Conservation (phyloP, 2,888 invertebrate genomes). For the Eumerus sabulonum region DNA sequence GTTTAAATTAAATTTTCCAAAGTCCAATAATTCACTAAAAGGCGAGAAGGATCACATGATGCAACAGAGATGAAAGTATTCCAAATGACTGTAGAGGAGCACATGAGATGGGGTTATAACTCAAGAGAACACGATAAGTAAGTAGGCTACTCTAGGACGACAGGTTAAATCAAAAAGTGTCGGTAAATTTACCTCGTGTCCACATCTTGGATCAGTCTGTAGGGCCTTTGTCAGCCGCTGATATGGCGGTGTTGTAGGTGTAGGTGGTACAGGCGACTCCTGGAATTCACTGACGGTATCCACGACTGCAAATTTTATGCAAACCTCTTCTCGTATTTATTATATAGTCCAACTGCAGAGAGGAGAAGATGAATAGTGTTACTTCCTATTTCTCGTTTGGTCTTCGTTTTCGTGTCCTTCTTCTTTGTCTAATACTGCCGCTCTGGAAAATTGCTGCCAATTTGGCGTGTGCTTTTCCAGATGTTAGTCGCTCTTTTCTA, state of each 20-base stretch:
- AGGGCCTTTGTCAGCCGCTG: conserved; percentile 80
- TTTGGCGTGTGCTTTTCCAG: conserved; percentile 28
- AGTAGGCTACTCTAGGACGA: conserved; percentile 37
- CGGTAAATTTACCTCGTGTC: conserved; percentile 78
- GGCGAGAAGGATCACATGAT: conserved; percentile 35
- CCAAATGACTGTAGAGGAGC: conserved; percentile 39
- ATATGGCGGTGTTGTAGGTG: conserved; percentile 79
- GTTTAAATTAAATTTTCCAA: conserved; percentile 58
- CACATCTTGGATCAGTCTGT: conserved; percentile 80
- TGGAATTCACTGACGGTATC: conserved; percentile 78
- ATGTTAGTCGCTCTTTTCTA: no score
- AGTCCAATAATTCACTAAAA: conserved; percentile 43
- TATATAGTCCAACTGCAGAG: conserved; percentile 28
- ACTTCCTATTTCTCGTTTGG: conserved; percentile 26
- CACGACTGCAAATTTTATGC: conserved; percentile 78
- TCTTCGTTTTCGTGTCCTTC: conserved; percentile 19
- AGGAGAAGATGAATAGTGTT: conserved; percentile 15
- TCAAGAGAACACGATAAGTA: no score
- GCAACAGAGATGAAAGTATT: conserved; percentile 4
- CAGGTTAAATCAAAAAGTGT: conserved; percentile 27
- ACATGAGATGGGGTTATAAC: conserved; percentile 47
- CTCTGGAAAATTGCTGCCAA: conserved; percentile 22
- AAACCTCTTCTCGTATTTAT: conserved; percentile 59
- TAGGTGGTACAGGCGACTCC: conserved; percentile 74
- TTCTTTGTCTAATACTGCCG: conserved; percentile 1